phyloP scores from a whole-genome alignment of 2,113 vertebrate genomes.

The Upupa epops region DNA sequence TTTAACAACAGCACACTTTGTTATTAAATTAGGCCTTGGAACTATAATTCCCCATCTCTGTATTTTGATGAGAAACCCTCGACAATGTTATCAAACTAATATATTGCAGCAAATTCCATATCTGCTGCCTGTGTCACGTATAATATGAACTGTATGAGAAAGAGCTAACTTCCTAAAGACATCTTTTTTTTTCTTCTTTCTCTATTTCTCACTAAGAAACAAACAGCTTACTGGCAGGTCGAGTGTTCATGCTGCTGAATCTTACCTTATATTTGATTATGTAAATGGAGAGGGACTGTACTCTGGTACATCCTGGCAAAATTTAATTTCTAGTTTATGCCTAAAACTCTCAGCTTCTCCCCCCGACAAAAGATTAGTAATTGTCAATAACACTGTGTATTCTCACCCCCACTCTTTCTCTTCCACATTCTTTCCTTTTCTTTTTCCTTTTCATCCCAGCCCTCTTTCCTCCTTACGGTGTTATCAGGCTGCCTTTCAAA shows the following conservation, averaged over 20 bases:
- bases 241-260: conserved; percentile 30
- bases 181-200: background rate
- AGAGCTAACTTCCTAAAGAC: background rate
- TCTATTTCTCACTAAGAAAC: conserved; percentile 37
- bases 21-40: conserved; percentile 44
- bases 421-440: background rate
- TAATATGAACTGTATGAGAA: conserved; percentile 54
- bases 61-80: conserved; percentile 62
- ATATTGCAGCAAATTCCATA: conserved; percentile 47
- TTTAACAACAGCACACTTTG: conserved; percentile 44
- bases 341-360: background rate
- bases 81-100: conserved; percentile 64
- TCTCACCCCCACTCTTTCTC: background rate
- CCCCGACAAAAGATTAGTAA: background rate
- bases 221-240: conserved; percentile 12
- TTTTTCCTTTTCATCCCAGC: fast-evolving
- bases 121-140: conserved; percentile 23
- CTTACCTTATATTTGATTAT: conserved; percentile 64
- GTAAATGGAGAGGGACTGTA: conserved; percentile 26
- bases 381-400: background rate
- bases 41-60: conserved; percentile 30
- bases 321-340: conserved; percentile 46
- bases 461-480: background rate
- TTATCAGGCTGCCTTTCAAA: conserved; percentile 51
- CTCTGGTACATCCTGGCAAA: conserved; percentile 34